Percentiles rank a stretch among this genome's conserved stretches.
Evolutionary conservation across 2,888 invertebrate species (phyloP).

Genomic region (Sialis lutaria): DNA sequence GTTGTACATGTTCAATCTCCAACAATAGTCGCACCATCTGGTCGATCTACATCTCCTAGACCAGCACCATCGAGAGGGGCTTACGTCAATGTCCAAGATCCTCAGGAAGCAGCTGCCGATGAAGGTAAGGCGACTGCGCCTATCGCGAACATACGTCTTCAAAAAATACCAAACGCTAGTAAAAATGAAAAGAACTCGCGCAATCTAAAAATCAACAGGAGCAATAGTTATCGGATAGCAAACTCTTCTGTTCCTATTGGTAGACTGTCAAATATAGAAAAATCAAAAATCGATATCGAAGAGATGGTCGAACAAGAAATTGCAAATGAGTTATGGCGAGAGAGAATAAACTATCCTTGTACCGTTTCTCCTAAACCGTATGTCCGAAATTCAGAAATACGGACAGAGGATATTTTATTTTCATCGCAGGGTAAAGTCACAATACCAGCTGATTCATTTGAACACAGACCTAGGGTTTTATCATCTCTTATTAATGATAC

Average conservation of each 20-base stretch:
- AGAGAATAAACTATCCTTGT: slow-evolving; percentile 52
- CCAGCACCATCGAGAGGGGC: slow-evolving; percentile 30
- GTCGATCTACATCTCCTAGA: slow-evolving; percentile 24
- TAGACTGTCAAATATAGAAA: not conserved
- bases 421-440: slow-evolving; percentile 32
- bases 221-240: slow-evolving; percentile 71
- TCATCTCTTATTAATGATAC: slow-evolving; percentile 45
- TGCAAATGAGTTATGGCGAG: slow-evolving; percentile 41
- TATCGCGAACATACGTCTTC: slow-evolving; percentile 18
- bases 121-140: slow-evolving; percentile 44
- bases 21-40: slow-evolving; percentile 40
- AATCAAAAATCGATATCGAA: slow-evolving; percentile 15
- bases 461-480: slow-evolving; percentile 46
- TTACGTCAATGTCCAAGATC: slow-evolving; percentile 54
- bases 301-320: slow-evolving; percentile 43
- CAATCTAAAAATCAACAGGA: slow-evolving; percentile 45
- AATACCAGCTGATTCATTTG: slow-evolving; percentile 39
- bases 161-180: slow-evolving; percentile 17
- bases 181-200: slow-evolving; percentile 9
- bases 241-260: slow-evolving; percentile 33
- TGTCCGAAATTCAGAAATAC: slow-evolving; percentile 18
- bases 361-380: slow-evolving; percentile 40
- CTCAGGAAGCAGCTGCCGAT: slow-evolving; percentile 39
- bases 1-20: slow-evolving; percentile 41
- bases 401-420: slow-evolving; percentile 3